Base-by-base conservation (phyloP, 2,888 invertebrate species). In the Formica aserva region DNA sequence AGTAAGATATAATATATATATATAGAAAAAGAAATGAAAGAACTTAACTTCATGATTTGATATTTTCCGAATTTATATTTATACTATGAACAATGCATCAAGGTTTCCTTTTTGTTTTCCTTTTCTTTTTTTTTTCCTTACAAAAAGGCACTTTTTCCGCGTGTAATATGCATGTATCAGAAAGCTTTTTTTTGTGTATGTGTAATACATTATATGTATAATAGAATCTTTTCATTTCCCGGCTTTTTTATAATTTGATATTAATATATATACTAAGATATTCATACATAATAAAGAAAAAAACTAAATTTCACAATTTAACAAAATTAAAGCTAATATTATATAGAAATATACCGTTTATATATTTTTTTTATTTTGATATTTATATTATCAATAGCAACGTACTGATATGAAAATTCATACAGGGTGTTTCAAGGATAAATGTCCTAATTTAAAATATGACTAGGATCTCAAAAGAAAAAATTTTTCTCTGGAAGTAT, bases 91-190 rank as follows among this genome's bases (percentile, higher is more conserved):
- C 18, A 15, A 52, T 77, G 35, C 26, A 15, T 62, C 38, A 29
- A 1, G 8, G 8, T 52, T n/a, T 2, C n/a, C 26, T 74, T 60
- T 26, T 22, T 71, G 35, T 3, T 48, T n/a, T 18, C 8, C 32
- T 63, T 78, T 35, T 26, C 41, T 22, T 22, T 22, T 22, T 22
- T 22, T 22, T 22, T 22, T 22, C 22, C 22, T 22, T 41, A 65
- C 41, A 75, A 75, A 41, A 90, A 89, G 90, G 90, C 90, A 90
- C 90, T 90, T 90, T 85, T 88, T 84, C 83, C 86, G 85, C 83
- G 71, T 82, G 76, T 85, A 86, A 85, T 72, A 60, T 65, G 82
- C 75, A 41, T 74, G 48, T 3, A 5, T 63, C 9, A n/a, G 15
- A 41, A 35, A 74, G 41, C 38, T 74, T 60, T 60, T 60, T 18